Conservation (phyloP, 2,113 vertebrate genomes). For the Brachypteracias leptosomus region DNA sequence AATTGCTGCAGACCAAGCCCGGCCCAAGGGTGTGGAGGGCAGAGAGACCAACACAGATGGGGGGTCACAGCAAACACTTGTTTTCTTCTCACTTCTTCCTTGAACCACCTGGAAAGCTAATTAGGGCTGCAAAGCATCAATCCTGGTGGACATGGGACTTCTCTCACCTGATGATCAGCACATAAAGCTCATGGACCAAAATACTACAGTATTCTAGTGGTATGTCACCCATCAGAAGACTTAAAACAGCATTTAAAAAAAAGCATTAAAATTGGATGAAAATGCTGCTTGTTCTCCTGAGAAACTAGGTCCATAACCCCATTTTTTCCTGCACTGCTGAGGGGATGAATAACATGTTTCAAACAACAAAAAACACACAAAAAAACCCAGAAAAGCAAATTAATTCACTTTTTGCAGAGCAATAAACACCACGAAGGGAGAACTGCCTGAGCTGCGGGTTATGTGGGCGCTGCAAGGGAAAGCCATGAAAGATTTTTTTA, state of each 20-base stretch:
- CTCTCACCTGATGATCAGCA: background rate
- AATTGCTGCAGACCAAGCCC: background rate
- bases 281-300: background rate
- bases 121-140: background rate
- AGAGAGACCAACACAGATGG: background rate
- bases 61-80: background rate
- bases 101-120: background rate
- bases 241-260: background rate
- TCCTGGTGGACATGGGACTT: background rate
- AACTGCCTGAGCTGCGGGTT: background rate
- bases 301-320: background rate
- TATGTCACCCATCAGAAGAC: background rate
- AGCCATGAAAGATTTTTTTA: background rate
- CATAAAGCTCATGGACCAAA: background rate
- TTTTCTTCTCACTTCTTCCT: background rate
- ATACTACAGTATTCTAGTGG: background rate
- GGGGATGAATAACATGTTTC: background rate
- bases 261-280: background rate
- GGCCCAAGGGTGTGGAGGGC: background rate
- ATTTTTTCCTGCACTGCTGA: background rate
- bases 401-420: background rate
- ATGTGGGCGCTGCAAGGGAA: background rate
- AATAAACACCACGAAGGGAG: background rate
- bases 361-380: background rate
- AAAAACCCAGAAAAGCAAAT: background rate